Evolutionary conservation across 2,113 vertebrate genomes (phyloP).

Genomic region (Excalfactoria chinensis): DNA sequence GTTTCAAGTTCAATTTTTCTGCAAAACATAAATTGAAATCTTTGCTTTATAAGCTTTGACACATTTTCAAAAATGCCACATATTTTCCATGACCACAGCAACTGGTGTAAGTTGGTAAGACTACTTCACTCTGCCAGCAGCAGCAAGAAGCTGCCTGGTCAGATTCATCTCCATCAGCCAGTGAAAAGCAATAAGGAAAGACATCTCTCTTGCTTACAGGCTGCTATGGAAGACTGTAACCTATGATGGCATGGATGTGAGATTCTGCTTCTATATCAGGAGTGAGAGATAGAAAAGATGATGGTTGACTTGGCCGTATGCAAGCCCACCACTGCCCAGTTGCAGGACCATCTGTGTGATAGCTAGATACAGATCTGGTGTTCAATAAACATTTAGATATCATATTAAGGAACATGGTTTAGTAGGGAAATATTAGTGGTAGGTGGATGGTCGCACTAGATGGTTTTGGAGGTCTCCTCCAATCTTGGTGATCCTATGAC

Average conservation of each 20-base stretch:
- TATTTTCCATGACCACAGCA: background rate
- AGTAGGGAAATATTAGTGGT: no score
- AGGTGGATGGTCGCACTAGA: background rate
- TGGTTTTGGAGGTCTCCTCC: no score
- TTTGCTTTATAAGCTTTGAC: background rate
- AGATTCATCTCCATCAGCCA: accelerated
- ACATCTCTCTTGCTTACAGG: accelerated
- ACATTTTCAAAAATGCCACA: background rate
- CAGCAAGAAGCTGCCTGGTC: background rate
- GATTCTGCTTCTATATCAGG: background rate
- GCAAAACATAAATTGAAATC: background rate
- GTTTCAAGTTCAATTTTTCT: background rate
- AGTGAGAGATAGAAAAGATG: background rate
- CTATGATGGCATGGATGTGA: background rate
- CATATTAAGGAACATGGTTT: no score
- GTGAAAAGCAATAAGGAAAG: background rate
- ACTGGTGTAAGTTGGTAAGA: background rate
- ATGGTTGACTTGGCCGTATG: background rate
- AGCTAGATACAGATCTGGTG: background rate
- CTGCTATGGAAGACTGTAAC: background rate
- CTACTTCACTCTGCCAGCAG: accelerated
- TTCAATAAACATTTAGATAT: no score
- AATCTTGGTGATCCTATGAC: no score
- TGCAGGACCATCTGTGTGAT: background rate
- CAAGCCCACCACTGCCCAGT: background rate